phyloP scores from a whole-genome alignment of 2,797 vertebrate species.

The Momotus momota region DNA sequence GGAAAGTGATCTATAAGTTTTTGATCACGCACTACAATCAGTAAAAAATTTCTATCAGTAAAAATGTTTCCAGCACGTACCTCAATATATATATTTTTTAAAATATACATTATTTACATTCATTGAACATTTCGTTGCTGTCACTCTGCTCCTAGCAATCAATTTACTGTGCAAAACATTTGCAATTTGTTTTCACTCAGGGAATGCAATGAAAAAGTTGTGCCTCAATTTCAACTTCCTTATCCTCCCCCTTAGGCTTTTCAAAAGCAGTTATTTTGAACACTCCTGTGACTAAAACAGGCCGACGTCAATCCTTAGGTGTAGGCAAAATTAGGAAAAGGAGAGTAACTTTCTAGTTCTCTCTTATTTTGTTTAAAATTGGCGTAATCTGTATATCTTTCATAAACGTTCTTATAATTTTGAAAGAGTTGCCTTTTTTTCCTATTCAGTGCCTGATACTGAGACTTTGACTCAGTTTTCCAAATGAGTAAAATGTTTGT shows the following conservation, averaged over 20 bases:
- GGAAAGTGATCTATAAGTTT: neutral
- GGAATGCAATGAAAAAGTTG: neutral
- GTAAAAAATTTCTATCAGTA: neutral
- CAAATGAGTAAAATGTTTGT: neutral
- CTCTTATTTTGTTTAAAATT: neutral
- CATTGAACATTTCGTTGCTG: neutral
- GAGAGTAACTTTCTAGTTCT: neutral
- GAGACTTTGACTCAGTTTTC: slow-evolving; percentile 2
- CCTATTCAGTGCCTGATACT: neutral
- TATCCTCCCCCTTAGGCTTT: neutral
- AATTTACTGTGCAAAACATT: neutral
- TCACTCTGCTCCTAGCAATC: neutral
- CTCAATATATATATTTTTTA: neutral
- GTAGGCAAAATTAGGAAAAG: neutral
- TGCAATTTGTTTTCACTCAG: neutral
- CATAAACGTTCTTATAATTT: neutral
- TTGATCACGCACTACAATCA: neutral
- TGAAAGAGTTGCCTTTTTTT: slow-evolving; percentile 8
- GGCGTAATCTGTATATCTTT: neutral
- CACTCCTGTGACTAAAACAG: neutral
- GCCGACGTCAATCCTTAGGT: neutral
- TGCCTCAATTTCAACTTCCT: neutral
- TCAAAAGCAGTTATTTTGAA: neutral
- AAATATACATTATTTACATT: neutral
- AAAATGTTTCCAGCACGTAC: neutral